Conservation (phyloP, 2,888 invertebrate species). For the Drosophila meridiana region DNA sequence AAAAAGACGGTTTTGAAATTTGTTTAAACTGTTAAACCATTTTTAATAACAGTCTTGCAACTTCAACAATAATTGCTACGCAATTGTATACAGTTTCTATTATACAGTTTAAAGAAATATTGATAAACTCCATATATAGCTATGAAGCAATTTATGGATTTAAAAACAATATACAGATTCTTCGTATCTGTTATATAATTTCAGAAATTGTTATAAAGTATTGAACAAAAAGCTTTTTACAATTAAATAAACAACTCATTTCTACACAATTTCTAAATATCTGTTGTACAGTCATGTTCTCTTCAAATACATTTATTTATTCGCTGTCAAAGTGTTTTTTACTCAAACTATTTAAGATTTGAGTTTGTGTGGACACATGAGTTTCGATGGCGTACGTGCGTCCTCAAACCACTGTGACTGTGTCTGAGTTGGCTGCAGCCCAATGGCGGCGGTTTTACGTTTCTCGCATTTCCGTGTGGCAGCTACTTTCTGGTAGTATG, state of each 20-base stretch:
- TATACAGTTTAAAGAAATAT: background rate
- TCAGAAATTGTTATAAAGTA: background rate
- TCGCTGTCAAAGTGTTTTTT: background rate
- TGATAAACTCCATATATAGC: too few relatives aligned
- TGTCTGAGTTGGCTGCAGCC: background rate
- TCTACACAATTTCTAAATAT: background rate
- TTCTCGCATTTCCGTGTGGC: slow-evolving; percentile 6
- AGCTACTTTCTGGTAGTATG: slow-evolving; percentile 12
- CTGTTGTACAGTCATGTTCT: background rate
- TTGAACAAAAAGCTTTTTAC: too few relatives aligned
- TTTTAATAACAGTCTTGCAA: too few relatives aligned
- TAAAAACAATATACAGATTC: too few relatives aligned
- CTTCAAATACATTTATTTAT: background rate
- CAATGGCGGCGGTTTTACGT: background rate
- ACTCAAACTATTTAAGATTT: too few relatives aligned
- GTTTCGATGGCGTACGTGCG: background rate
- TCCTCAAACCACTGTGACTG: slow-evolving; percentile 22
- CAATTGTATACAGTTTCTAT: too few relatives aligned
- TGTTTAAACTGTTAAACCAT: too few relatives aligned
- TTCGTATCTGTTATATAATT: background rate
- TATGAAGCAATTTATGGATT: too few relatives aligned
- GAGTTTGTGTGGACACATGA: too few relatives aligned
- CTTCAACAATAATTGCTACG: too few relatives aligned
- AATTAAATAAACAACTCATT: too few relatives aligned
- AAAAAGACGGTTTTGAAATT: too few relatives aligned